Evolutionary conservation across 2,888 invertebrate genomes (phyloP).

Genomic region (Blastobasis lacticolella): DNA sequence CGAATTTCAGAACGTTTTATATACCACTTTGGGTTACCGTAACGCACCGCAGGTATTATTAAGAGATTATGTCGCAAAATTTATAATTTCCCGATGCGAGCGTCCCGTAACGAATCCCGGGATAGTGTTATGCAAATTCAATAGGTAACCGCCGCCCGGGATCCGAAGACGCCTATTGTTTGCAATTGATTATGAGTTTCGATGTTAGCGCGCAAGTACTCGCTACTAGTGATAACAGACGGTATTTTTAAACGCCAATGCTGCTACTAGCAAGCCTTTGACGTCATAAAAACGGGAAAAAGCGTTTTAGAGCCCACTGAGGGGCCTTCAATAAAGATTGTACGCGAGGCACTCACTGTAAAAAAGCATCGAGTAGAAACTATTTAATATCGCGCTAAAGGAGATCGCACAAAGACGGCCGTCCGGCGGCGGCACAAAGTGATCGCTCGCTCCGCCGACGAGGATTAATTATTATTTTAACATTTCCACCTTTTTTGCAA

Average conservation of each 20-base stretch:
- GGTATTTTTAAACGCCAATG: slow-evolving; percentile 3
- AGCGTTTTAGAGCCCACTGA: slow-evolving; percentile 4
- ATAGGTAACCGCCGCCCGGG: slow-evolving; percentile 26
- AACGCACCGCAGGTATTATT: slow-evolving; percentile 33
- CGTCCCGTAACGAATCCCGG: slow-evolving; percentile 34
- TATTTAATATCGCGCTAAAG: slow-evolving; percentile 66
- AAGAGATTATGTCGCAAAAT: slow-evolving; percentile 56
- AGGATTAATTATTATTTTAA: slow-evolving; percentile 75
- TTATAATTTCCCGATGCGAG: slow-evolving; percentile 41
- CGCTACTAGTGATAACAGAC: background rate
- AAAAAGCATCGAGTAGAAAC: slow-evolving; percentile 62
- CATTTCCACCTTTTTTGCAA: slow-evolving; percentile 66
- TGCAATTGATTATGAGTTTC: slow-evolving; percentile 26
- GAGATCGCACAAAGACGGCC: slow-evolving; percentile 51
- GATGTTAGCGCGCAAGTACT: background rate
- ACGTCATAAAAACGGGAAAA: background rate
- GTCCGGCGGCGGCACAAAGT: slow-evolving; percentile 55
- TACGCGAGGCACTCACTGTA: slow-evolving; percentile 30
- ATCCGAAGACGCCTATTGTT: slow-evolving; percentile 36
- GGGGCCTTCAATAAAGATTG: slow-evolving; percentile 28
- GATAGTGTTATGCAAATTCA: slow-evolving; percentile 57
- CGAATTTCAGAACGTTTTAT: slow-evolving; percentile 37
- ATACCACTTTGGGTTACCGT: slow-evolving; percentile 22
- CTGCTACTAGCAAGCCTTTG: background rate
- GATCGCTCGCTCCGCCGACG: slow-evolving; percentile 27